phyloP scores from a whole-genome alignment of 2,797 vertebrate species.

The Pseudotriccus pelzelni region DNA sequence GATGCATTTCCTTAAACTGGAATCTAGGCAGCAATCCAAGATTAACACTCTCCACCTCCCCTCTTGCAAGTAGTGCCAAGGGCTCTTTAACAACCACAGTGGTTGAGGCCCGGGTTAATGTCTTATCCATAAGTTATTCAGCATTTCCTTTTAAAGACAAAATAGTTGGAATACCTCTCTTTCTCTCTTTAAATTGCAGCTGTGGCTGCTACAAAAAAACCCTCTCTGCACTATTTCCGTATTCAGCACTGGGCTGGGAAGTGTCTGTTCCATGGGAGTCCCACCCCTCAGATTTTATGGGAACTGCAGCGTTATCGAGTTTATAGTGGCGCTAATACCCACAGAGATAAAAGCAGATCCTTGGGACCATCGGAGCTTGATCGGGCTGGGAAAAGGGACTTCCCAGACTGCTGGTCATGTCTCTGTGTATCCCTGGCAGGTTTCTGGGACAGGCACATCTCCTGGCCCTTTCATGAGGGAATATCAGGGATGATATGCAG shows the following conservation, averaged over 20 bases:
- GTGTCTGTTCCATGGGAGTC: background rate
- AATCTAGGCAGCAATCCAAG: slow-evolving; percentile 56
- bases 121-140: slow-evolving; percentile 68
- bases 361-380: background rate
- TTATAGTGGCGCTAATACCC: background rate
- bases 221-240: slow-evolving; percentile 18
- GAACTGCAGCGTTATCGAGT: background rate
- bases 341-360: slow-evolving; percentile 15
- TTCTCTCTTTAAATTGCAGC: slow-evolving; percentile 38
- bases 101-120: slow-evolving; percentile 53
- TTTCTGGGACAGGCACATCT: background rate
- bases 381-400: background rate
- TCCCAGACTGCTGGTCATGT: background rate
- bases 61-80: background rate
- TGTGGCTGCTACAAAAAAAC: background rate
- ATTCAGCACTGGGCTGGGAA: background rate
- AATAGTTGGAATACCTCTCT: slow-evolving; percentile 66
- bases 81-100: slow-evolving; percentile 53
- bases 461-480: background rate
- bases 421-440: fast-evolving
- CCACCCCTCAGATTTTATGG: slow-evolving; percentile 30
- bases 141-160: slow-evolving; percentile 70
- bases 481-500: background rate
- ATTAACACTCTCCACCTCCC: slow-evolving; percentile 23
- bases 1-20: slow-evolving; percentile 39